Base-by-base conservation (phyloP, 2,888 invertebrate species). In the Drosophila pseudotalamancana region DNA sequence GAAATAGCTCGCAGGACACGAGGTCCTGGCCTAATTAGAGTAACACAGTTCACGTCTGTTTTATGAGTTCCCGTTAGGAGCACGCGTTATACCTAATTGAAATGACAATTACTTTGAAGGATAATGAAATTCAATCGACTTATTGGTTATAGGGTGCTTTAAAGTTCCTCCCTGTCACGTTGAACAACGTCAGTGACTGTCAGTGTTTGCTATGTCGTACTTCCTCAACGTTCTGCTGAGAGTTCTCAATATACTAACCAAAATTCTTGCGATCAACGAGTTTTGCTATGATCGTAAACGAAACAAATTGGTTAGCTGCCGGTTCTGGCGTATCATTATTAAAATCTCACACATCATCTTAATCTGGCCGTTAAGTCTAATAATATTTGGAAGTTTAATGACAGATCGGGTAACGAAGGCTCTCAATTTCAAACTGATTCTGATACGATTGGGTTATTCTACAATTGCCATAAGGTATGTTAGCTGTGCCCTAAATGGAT, bases 171-270 rank as follows among this genome's bases (percentile, higher is more conserved):
- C 9, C 35, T 11, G 18, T 19, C 37, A 6, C 39, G 23, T 11
- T 31, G 19, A 18, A 43, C 9, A 5, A 1, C 6, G 0, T 14
- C 3, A n/a, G 34, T 0, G 14, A 0, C 46, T 12, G 11, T 4
- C 54, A 53, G 34, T 53, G 35, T n/a, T n/a, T 8, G 9, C 4
- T 6, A 54, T 54, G 54, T n/a, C 19, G 18, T 4, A 8, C n/a
- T 19, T 1, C 19, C 18, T 34, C 11, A 12, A 50, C 16, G 18
- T 25, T 25, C 12, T 54, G 25, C 14, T 54, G 1, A 18, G 11
- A 19, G 5, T 25, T 16, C 31, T 53, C 12, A 16, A 32, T 4
- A 23, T 51, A 8, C 4, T 51, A 6, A 14, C 12, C 32, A 53
- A 51, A 18, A 2, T 53, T 2, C 11, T 25, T 0, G 53, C 32